Evolutionary conservation across 2,797 vertebrate genomes (phyloP), one percentile per base, ranked within the genome.

Genomic region (Onychomys torridus): DNA sequence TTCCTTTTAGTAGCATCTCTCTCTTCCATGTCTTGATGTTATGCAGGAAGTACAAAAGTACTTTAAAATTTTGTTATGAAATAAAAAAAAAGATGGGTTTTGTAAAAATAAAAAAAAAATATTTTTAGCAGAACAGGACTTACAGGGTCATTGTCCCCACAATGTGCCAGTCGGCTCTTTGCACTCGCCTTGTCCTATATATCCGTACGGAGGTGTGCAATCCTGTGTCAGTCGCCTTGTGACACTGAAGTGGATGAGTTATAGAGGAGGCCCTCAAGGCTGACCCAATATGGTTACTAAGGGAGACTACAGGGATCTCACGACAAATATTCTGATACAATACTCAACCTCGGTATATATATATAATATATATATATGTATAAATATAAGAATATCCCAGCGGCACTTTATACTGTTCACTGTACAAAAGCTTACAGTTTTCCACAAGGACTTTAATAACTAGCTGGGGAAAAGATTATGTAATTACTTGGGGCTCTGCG

Each of bases 61-160:
- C 99, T 99, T 99, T 98, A 99, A 99, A 99, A 99, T 99, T 99
- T 99, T 99, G 99, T 98, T 98, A 98, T 98, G 98, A 98, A 99
- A 98, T 97, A 95, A 97, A 96, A 95, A 79, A 88, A 97, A 99
- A 99, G 98, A 99, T 99, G 99, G 99, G 98, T 99, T 99, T 99
- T 99, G 99, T 99, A 99, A 99, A 99, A 98, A 98, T 97, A 99
- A 99, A 98, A 97, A 98, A 99, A 99, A 99, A 99, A 99, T 99
- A 99, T 99, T 99, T 99, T 99, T 99, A 99, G 99, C 99, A 99
- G 99, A 99, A 99, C 99, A 99, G 99, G 99, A 99, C 99, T 99
- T 99, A 99, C 99, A 99, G 99, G 99, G 99, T 99, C 99, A 99
- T 99, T 99, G 99, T 99, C 99, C 99, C 99, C 99, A 99, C 99